phyloP scores from a whole-genome alignment of 2,888 invertebrate genomes.

The Himalopsyche kuldschensis region DNA sequence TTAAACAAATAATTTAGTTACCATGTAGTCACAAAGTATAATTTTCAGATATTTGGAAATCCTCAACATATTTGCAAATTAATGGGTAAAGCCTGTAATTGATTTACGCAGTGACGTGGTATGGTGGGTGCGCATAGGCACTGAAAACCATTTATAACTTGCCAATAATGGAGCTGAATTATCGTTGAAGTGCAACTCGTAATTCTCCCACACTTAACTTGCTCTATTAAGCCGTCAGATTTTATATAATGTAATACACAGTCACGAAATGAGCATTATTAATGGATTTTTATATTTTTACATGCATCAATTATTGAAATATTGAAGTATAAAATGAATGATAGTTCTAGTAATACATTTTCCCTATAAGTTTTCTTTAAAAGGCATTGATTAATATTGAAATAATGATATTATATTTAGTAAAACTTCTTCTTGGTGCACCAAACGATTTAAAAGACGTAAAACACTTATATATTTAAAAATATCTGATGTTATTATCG shows the following conservation, averaged over 20 bases:
- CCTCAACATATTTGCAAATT: background rate
- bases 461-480: too few species aligned
- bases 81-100: background rate
- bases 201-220: background rate
- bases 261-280: too few species aligned
- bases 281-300: too few species aligned
- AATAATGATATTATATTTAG: too few species aligned
- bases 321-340: too few species aligned
- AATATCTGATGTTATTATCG: too few species aligned
- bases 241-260: background rate
- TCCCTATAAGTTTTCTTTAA: too few species aligned
- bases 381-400: too few species aligned
- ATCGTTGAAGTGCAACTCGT: slow-evolving; percentile 1
- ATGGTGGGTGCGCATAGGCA: background rate
- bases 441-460: too few species aligned
- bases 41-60: background rate
- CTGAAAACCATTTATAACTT: background rate
- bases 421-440: too few species aligned
- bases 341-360: too few species aligned
- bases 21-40: background rate
- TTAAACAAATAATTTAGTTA: background rate
- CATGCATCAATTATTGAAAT: too few species aligned
- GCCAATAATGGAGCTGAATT: background rate
- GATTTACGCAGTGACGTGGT: background rate
- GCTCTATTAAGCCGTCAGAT: background rate